Percentiles rank a stretch among this genome's conserved stretches.
phyloP scores from a whole-genome alignment of 2,113 vertebrate species.

The Suncus etruscus region DNA sequence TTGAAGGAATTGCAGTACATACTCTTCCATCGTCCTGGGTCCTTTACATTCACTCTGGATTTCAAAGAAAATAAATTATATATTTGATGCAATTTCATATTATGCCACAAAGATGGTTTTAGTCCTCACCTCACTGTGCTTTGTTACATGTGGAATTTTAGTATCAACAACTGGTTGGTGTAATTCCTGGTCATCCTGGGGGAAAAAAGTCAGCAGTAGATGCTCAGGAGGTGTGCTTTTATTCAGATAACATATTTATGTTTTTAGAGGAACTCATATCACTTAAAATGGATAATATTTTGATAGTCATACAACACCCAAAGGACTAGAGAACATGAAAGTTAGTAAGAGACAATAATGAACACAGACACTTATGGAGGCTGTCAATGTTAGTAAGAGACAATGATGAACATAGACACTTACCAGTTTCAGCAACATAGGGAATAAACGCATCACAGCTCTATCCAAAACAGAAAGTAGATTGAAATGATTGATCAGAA shows the following conservation, averaged over 20 bases:
- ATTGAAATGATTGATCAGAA: not conserved
- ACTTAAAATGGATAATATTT: not conserved
- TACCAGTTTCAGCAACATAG: not conserved
- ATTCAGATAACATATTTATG: not conserved
- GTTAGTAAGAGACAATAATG: too few relatives aligned
- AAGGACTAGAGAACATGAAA: not conserved
- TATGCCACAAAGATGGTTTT: not conserved
- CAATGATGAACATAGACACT: not conserved
- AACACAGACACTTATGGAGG: too few relatives aligned
- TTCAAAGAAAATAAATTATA: slow-evolving; percentile 85
- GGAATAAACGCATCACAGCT: not conserved
- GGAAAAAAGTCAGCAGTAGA: not conserved
- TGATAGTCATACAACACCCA: not conserved
- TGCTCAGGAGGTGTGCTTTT: not conserved
- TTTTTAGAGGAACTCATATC: too few relatives aligned
- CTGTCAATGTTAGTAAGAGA: not conserved
- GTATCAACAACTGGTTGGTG: slow-evolving; percentile 84
- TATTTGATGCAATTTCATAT: slow-evolving; percentile 83
- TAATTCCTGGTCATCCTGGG: slow-evolving; percentile 91
- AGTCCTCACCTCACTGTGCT: slow-evolving; percentile 89
- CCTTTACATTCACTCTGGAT: slow-evolving; percentile 90
- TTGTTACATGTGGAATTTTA: not conserved
- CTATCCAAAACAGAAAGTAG: not conserved
- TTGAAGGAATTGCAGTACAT: slow-evolving; percentile 89
- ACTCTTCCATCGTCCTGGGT: slow-evolving; percentile 88